Percentiles rank a stretch among this genome's conserved stretches.
These are phyloP conservation scores for Dipodomys merriami DNA, from an alignment of 2,113 vertebrate genomes.

Conservation along the genomic window DNA sequence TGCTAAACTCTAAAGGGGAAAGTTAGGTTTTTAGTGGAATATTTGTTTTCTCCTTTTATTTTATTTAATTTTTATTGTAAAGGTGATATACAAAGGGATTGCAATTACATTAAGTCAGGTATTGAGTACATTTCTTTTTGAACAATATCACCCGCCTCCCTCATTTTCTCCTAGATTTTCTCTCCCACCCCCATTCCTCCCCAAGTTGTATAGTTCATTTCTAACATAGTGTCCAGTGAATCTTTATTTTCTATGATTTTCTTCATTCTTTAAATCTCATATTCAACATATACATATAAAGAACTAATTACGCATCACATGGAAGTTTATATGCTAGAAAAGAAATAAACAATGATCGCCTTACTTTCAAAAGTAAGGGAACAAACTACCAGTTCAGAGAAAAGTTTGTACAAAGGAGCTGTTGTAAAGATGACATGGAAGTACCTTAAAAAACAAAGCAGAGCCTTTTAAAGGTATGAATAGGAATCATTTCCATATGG, in stretches of 20 bases:
- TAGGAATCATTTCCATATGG: neutral
- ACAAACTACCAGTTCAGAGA: neutral
- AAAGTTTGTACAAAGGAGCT: neutral
- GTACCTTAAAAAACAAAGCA: neutral
- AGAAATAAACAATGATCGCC: neutral
- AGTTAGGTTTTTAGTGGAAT: too few species aligned
- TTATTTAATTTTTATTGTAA: too few species aligned
- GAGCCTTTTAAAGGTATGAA: neutral
- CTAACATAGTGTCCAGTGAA: too few species aligned
- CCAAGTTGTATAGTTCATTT: too few species aligned
- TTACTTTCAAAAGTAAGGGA: neutral
- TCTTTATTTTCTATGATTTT: neutral
- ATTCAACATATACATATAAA: neutral
- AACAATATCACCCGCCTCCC: too few species aligned
- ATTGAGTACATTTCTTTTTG: too few species aligned
- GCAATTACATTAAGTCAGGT: too few species aligned
- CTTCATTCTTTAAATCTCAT: slow-evolving; percentile 5
- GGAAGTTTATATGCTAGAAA: neutral
- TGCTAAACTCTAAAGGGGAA: too few species aligned
- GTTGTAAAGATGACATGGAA: neutral
- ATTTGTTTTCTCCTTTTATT: too few species aligned
- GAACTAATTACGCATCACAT: neutral
- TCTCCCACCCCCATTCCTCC: too few species aligned
- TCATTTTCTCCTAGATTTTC: too few species aligned
- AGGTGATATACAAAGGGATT: too few species aligned